phyloP scores from a whole-genome alignment of 1,140 invertebrate genomes.

The Drosophila kikkawai region DNA sequence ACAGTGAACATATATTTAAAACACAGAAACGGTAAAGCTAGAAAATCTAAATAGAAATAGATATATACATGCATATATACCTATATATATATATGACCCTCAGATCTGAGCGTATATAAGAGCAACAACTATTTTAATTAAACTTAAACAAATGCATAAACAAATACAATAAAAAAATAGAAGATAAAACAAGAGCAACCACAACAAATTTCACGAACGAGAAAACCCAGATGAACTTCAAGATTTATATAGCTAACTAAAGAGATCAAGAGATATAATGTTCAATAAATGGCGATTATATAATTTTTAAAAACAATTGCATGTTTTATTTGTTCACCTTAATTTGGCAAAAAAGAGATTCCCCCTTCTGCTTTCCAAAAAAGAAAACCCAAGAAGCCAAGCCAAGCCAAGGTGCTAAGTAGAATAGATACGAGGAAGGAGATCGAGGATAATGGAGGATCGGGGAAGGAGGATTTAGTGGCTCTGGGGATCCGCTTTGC shows the following conservation, averaged over 20 bases:
- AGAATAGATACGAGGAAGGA: constrained; percentile 31
- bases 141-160: constrained; percentile 66
- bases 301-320: constrained; percentile 55
- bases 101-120: constrained; percentile 46
- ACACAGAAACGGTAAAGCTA: constrained; percentile 74
- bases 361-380: constrained; percentile 5
- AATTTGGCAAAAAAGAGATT: constrained; percentile 2
- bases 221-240: constrained; percentile 32
- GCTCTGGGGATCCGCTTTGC: constrained; percentile 31
- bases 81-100: constrained; percentile 55
- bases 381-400: constrained; percentile 19
- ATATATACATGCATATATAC: constrained; percentile 66
- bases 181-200: constrained; percentile 32
- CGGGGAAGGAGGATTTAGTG: constrained; percentile 5
- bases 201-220: constrained; percentile 22
- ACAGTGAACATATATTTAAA: constrained; percentile 67
- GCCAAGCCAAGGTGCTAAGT: constrained; percentile 69
- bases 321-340: constrained; percentile 38
- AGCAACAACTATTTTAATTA: constrained; percentile 79
- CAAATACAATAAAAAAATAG: constrained; percentile 65
- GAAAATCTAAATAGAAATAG: constrained; percentile 77
- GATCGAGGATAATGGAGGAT: constrained; percentile 9
- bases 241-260: constrained; percentile 45
- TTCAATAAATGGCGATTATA: constrained; percentile 63
- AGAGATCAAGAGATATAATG: constrained; percentile 30